Evolutionary conservation across 2,797 vertebrate genomes (phyloP).

Genomic region (Geotrypetes seraphini): DNA sequence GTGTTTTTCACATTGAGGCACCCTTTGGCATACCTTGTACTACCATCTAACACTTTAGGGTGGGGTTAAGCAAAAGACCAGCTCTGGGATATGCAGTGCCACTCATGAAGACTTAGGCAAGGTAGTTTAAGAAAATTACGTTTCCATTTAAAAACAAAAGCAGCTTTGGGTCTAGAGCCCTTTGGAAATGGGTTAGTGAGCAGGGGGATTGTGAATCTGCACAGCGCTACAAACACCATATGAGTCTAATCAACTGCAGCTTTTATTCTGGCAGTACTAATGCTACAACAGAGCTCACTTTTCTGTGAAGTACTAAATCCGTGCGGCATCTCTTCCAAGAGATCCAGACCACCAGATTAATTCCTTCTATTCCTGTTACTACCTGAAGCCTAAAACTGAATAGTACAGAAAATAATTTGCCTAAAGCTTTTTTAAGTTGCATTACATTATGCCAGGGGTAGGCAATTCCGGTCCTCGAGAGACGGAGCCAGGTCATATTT

Average conservation of each 20-base stretch:
- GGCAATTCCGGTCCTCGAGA: too few species aligned
- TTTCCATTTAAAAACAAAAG: too few species aligned
- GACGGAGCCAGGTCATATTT: too few species aligned
- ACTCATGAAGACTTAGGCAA: background rate
- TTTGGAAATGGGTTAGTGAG: too few species aligned
- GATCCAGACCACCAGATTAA: background rate
- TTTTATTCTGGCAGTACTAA: background rate
- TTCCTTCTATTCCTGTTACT: background rate
- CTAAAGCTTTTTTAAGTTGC: too few species aligned
- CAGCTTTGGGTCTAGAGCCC: too few species aligned
- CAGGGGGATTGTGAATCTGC: too few species aligned
- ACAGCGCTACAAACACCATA: background rate
- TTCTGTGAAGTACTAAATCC: accelerated
- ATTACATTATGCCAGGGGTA: too few species aligned
- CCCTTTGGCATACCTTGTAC: background rate
- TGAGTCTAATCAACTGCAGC: background rate
- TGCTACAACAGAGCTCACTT: too few species aligned
- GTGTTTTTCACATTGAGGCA: slow-evolving; percentile 16
- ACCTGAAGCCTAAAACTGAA: background rate
- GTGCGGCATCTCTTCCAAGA: background rate
- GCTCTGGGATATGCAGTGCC: background rate
- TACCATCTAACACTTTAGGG: background rate
- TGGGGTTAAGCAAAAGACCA: background rate
- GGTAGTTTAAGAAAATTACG: too few species aligned
- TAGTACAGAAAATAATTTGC: background rate